Base-by-base conservation (phyloP, 2,888 invertebrate species). In the Drosophila conformis region DNA sequence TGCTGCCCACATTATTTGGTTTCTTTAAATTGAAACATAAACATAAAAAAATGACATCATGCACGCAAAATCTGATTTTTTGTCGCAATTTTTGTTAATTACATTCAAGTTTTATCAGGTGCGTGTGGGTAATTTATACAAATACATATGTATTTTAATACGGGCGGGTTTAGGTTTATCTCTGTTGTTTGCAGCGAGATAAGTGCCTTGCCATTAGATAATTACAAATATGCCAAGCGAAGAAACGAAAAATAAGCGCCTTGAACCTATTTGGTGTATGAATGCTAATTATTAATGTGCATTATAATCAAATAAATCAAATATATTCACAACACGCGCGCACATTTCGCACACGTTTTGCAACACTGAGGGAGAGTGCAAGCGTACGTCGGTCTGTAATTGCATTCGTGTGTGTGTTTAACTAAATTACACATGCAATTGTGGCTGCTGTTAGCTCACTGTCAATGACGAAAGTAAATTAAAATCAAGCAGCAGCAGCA, bases 1-100 rank as follows among this genome's bases (percentile, higher is more conserved):
- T 52, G 51, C 64, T 61, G 51, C 87, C 89, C 89, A 84, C 79
- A 73, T 82, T 87, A 67, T 78, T 84, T 87, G 64, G 69, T 59
- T 82, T 53, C 77, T 76, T 79, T 74, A 65, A 77, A 72, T 54
- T 83, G 53, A 73, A 82, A 67, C 61, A 65, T 66, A 74, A 70
- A 79, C 64, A 59, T 29, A 8, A 64, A 67, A 38, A 38, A 61
- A 83, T 84, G 83, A 84, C 83, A 84, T 84, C 83, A 84, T 83
- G 65, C 63, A 38, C 58, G 69, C 73, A 70, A 77, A 67, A 75
- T 76, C 59, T 31, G 73, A 71, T 65, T 71, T 71, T 57, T 59
- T 67, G 72, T 69, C 82, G 76, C 78, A 86, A 83, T 73, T 69
- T 25, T 82, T 59, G 69, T 80, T 83, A 78, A 84, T 84, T 87